Conservation (phyloP, 2,797 vertebrate genomes). For the Brachyrhaphis roseni region DNA sequence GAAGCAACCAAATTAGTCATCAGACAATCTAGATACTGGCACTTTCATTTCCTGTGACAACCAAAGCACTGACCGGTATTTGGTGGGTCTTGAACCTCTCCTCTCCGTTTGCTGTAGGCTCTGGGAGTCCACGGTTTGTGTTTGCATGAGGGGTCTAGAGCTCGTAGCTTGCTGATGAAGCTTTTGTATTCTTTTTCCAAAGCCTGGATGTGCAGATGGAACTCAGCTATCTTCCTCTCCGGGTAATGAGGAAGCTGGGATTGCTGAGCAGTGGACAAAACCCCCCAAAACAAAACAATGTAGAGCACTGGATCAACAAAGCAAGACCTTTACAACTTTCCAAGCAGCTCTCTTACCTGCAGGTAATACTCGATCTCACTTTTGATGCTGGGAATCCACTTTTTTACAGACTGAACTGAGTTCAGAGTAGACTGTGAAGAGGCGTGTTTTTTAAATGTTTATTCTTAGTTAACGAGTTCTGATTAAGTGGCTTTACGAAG, state of each 20-base stretch:
- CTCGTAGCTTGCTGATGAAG: slow-evolving; percentile 78
- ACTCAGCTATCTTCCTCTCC: slow-evolving; percentile 84
- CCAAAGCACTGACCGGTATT: slow-evolving; percentile 45
- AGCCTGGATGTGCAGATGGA: slow-evolving; percentile 77
- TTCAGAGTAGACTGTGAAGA: slow-evolving; percentile 76
- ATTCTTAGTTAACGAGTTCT: neutral
- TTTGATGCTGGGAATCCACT: slow-evolving; percentile 86
- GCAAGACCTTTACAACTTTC: neutral
- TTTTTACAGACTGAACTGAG: slow-evolving; percentile 78
- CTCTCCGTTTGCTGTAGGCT: slow-evolving; percentile 79
- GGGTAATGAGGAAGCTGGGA: slow-evolving; percentile 85
- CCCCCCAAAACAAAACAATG: too few relatives aligned
- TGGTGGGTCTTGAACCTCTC: slow-evolving; percentile 21
- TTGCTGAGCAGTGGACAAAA: slow-evolving; percentile 68
- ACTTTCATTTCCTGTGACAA: neutral
- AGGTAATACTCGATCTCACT: slow-evolving; percentile 85
- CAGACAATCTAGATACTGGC: neutral
- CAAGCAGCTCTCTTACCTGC: slow-evolving; percentile 68
- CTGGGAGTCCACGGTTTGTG: slow-evolving; percentile 82
- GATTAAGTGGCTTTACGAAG: neutral
- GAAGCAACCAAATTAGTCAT: neutral
- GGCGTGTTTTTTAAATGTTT: neutral
- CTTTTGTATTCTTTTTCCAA: slow-evolving; percentile 82
- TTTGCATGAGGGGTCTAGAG: slow-evolving; percentile 80
- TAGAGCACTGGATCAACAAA: neutral